These are phyloP conservation scores for Aspidoscelis tigris DNA, from an alignment of 2,113 vertebrate genomes.

Conservation along the genomic window DNA sequence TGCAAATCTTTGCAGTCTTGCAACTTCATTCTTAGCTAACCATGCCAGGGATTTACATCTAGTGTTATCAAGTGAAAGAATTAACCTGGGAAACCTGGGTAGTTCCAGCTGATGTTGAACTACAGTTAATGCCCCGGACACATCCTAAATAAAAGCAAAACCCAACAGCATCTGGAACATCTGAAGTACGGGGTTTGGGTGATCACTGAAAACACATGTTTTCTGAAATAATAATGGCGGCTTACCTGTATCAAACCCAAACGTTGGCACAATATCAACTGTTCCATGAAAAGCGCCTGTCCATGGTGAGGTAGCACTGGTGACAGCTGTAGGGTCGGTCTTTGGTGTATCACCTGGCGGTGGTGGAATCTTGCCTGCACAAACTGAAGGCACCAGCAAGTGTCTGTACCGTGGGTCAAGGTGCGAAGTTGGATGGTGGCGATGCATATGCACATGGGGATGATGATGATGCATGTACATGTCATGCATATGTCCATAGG, in stretches of 20 bases:
- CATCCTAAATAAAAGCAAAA: not conserved
- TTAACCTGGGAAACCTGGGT: not conserved
- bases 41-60: constrained; percentile 16
- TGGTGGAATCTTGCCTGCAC: constrained; percentile 82
- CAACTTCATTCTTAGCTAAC: not conserved
- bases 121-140: not conserved
- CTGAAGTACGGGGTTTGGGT: not conserved
- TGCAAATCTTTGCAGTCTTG: constrained; percentile 10
- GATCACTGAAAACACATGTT: not conserved
- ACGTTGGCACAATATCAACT: constrained; percentile 84
- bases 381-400: constrained; percentile 86
- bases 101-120: not conserved
- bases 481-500: constrained; percentile 91
- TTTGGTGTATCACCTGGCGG: constrained; percentile 82
- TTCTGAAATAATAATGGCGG: constrained; percentile 24
- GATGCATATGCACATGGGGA: constrained; percentile 79
- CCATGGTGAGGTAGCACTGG: constrained; percentile 83
- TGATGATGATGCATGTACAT: constrained; percentile 88
- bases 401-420: constrained; percentile 89
- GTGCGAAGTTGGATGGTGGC: constrained; percentile 81
- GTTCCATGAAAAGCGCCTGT: constrained; percentile 90
- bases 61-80: not conserved
- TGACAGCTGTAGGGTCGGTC: constrained; percentile 82
- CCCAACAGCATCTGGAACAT: not conserved
- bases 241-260: constrained; percentile 91